These are phyloP conservation scores for Embidobia sp. DNA, from an alignment of 2,888 invertebrate species.

Conservation along the genomic window DNA sequence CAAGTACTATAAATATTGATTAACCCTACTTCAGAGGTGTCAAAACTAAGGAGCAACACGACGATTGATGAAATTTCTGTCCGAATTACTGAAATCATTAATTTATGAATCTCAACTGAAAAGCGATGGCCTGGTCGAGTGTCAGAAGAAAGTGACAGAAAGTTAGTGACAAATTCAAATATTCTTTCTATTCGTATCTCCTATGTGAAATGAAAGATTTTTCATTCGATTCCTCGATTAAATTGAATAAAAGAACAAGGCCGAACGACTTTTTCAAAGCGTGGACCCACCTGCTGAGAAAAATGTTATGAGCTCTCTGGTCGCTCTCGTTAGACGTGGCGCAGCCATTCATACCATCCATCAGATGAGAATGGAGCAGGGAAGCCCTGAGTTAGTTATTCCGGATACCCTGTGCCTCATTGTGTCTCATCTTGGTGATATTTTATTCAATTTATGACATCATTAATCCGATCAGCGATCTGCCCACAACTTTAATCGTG, in stretches of 20 bases:
- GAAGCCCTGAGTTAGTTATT: constrained; percentile 59
- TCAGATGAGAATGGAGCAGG: constrained; percentile 70
- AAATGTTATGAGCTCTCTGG: constrained; percentile 71
- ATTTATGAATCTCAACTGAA: constrained; percentile 12
- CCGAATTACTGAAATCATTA: constrained; percentile 9
- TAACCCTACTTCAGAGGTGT: constrained; percentile 7
- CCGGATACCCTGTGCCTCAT: constrained; percentile 71
- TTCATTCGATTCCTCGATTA: constrained; percentile 49
- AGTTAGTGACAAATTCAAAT: constrained; percentile 29
- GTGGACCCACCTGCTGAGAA: constrained; percentile 78
- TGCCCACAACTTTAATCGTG: constrained; percentile 78
- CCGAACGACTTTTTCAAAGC: constrained; percentile 54
- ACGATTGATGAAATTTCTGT: constrained; percentile 31
- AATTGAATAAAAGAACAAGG: constrained; percentile 55
- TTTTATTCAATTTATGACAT: constrained; percentile 81
- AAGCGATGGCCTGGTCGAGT: no score
- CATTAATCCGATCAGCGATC: constrained; percentile 80
- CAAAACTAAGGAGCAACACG: constrained; percentile 21
- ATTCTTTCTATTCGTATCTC: constrained; percentile 1
- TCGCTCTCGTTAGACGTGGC: constrained; percentile 66
- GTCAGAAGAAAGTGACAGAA: constrained; percentile 4
- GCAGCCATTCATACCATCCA: constrained; percentile 80
- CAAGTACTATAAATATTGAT: constrained; percentile 14
- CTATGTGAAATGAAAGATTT: constrained; percentile 22
- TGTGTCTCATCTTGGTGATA: constrained; percentile 77